A percentile compares a stretch with the other conserved stretches of the same genome.
These are phyloP conservation scores for Erethizon dorsatum DNA, from an alignment of 2,797 vertebrate genomes.

Conservation along the genomic window DNA sequence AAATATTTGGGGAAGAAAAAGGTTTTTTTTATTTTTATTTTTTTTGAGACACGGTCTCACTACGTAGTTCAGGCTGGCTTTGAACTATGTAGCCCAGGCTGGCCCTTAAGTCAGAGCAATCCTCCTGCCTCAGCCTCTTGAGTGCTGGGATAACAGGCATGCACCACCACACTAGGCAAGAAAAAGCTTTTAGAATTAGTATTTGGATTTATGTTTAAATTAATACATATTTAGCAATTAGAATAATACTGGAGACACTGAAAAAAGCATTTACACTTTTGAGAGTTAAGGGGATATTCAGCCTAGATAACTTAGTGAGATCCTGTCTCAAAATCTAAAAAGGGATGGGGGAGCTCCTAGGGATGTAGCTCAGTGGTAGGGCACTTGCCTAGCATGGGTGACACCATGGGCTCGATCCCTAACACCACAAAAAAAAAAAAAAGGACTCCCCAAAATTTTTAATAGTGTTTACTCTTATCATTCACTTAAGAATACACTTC, in stretches of 20 bases:
- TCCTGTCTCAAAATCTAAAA: background rate
- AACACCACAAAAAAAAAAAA: background rate
- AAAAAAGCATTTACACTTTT: constrained; percentile 8
- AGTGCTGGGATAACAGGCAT: background rate
- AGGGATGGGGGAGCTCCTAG: background rate
- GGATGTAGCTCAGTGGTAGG: background rate
- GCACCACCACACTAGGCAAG: background rate
- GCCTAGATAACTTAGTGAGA: background rate
- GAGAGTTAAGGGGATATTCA: background rate
- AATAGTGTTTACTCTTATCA: background rate
- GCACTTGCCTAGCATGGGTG: background rate
- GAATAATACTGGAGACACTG: constrained; percentile 45
- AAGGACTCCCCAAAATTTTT: background rate
- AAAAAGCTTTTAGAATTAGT: constrained; percentile 19
- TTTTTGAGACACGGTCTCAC: too few species aligned
- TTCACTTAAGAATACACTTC: background rate
- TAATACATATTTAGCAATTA: constrained; percentile 57
- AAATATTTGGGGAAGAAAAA: background rate
- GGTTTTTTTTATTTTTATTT: too few species aligned
- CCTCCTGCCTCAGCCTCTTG: background rate
- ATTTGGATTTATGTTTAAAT: constrained; percentile 53
- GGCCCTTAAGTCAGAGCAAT: background rate
- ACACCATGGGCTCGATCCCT: background rate
- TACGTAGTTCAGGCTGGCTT: too few species aligned
- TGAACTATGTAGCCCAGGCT: background rate